These are phyloP conservation scores for Limenitis camilla DNA, from an alignment of 2,888 invertebrate genomes.

Conservation along the genomic window DNA sequence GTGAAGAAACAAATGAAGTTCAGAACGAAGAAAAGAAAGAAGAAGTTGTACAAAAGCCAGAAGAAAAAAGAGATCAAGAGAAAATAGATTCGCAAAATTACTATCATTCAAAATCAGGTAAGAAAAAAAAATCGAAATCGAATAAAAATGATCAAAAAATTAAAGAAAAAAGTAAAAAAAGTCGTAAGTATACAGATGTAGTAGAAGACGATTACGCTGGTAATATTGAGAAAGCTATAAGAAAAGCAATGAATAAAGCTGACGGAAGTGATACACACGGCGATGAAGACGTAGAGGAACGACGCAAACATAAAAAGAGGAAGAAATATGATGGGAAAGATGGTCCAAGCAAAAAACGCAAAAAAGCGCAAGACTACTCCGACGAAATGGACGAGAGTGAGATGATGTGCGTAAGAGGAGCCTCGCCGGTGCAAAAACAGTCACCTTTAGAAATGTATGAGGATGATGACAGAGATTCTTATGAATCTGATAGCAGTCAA, in stretches of 20 bases:
- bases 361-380: slow-evolving; percentile 62
- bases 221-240: slow-evolving; percentile 85
- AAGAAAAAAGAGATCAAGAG: slow-evolving; percentile 27
- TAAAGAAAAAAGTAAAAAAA: slow-evolving; percentile 70
- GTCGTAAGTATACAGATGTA: slow-evolving; percentile 55
- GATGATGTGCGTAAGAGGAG: slow-evolving; percentile 86
- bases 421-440: slow-evolving; percentile 75
- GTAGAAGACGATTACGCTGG: slow-evolving; percentile 84
- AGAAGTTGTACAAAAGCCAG: slow-evolving; percentile 22
- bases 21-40: slow-evolving; percentile 41
- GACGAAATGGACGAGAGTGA: slow-evolving; percentile 84
- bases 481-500: slow-evolving; percentile 72
- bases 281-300: slow-evolving; percentile 67
- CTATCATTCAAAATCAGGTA: slow-evolving; percentile 63
- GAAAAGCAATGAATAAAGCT: slow-evolving; percentile 82
- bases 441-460: slow-evolving; percentile 48
- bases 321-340: slow-evolving; percentile 75
- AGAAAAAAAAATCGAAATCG: slow-evolving; percentile 68
- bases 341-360: slow-evolving; percentile 74
- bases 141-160: slow-evolving; percentile 65
- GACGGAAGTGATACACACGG: slow-evolving; percentile 59
- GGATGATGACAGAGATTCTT: slow-evolving; percentile 73
- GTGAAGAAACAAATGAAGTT: slow-evolving; percentile 52
- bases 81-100: slow-evolving; percentile 44
- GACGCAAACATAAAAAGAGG: slow-evolving; percentile 71